Percentiles rank a stretch among this genome's conserved stretches.
These are phyloP conservation scores for Andrena praecox DNA, from an alignment of 2,888 invertebrate species.

Conservation along the genomic window DNA sequence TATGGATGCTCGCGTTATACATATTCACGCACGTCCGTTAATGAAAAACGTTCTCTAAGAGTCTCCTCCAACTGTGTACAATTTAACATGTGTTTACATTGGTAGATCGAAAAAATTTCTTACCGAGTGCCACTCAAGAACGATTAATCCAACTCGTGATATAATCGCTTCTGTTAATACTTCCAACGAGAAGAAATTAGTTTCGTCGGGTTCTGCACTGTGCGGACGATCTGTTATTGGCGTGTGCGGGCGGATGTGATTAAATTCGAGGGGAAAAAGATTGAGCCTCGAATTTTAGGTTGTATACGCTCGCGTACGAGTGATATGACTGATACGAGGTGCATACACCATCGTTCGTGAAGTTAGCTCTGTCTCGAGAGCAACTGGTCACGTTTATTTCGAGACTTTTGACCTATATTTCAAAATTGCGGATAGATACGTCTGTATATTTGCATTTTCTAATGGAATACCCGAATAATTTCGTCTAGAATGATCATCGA, in stretches of 20 bases:
- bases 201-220: neutral
- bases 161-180: neutral
- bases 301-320: conserved; percentile 1
- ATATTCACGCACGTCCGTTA: neutral
- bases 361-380: conserved; percentile 23
- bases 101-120: conserved; percentile 29
- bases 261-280: neutral
- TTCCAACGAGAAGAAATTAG: neutral
- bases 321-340: neutral
- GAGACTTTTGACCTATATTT: conserved; percentile 36
- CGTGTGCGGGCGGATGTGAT: neutral
- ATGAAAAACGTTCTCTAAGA: neutral
- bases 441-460: conserved; percentile 1
- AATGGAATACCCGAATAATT: conserved; percentile 2
- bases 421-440: neutral
- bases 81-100: neutral
- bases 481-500: neutral
- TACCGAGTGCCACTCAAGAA: conserved; percentile 16
- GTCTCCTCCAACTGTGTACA: neutral
- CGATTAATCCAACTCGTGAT: neutral
- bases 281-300: conserved; percentile 21
- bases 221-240: neutral
- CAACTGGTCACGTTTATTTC: conserved; percentile 29
- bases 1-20: conserved; percentile 14
- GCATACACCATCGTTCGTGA: neutral